Conservation (phyloP, 2,888 invertebrate species). For the Rotaria macrura region DNA sequence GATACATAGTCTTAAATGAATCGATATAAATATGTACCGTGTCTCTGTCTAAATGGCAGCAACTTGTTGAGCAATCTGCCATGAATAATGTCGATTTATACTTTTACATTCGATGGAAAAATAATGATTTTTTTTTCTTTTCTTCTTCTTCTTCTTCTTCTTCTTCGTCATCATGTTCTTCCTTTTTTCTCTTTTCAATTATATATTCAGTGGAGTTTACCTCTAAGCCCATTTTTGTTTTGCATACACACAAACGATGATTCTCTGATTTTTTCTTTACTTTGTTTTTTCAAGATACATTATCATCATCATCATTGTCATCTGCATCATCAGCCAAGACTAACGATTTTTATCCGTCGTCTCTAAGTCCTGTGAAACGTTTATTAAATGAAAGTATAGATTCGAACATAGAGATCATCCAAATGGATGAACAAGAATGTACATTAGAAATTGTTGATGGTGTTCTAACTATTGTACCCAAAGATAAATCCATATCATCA, state of each 20-base stretch:
- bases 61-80: neutral
- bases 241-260: too few relatives aligned
- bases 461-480: neutral
- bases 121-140: neutral
- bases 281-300: neutral
- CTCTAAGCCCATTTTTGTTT: too few relatives aligned
- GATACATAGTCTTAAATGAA: neutral
- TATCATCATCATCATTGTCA: too few relatives aligned
- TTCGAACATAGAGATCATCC: neutral
- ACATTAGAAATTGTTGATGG: neutral
- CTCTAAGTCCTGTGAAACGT: neutral
- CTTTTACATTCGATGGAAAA: neutral
- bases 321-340: neutral
- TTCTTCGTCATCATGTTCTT: too few relatives aligned
- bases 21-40: neutral
- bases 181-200: neutral
- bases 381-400: conserved; percentile 7
- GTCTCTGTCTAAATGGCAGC: neutral
- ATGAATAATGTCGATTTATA: neutral
- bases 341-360: neutral
- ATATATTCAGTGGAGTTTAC: too few relatives aligned
- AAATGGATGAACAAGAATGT: conserved; percentile 6
- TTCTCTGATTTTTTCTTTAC: too few relatives aligned
- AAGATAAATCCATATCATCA: neutral
- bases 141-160: neutral